Evolutionary conservation across 2,113 vertebrate genomes (phyloP).

Genomic region (Hepsetus odoe): DNA sequence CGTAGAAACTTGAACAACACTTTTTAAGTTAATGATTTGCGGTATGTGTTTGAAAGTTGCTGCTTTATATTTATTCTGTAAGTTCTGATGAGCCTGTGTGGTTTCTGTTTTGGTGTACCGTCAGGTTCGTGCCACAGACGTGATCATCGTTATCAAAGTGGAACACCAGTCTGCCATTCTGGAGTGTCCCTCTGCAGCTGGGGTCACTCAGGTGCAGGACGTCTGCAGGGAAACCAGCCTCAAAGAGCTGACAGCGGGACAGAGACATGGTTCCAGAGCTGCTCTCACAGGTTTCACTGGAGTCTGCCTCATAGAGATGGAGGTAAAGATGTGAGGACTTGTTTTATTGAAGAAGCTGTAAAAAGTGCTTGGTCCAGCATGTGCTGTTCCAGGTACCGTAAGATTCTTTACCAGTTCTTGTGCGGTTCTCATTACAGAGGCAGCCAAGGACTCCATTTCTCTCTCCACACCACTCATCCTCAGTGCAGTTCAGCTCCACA

Average conservation of each 20-base stretch:
- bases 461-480: constrained; percentile 72
- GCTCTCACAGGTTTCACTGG: constrained; percentile 55
- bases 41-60: too few relatives aligned
- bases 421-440: constrained; percentile 62
- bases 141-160: constrained; percentile 36
- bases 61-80: background rate
- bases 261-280: too few relatives aligned
- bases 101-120: background rate
- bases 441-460: constrained; percentile 66
- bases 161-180: constrained; percentile 56
- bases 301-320: constrained; percentile 53
- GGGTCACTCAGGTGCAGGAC: constrained; percentile 64
- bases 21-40: too few relatives aligned
- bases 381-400: constrained; percentile 48
- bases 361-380: background rate
- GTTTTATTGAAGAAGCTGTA: background rate
- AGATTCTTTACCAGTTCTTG: constrained; percentile 45
- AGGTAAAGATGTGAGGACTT: background rate
- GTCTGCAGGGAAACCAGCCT: constrained; percentile 38
- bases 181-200: constrained; percentile 58
- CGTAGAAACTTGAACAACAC: too few relatives aligned
- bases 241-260: too few relatives aligned
- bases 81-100: background rate
- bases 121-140: constrained; percentile 21
- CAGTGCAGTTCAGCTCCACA: constrained; percentile 61